phyloP scores from a whole-genome alignment of 30 jellyfish, hydroid and myxozoan species.

The Turritopsis dohrnii region DNA sequence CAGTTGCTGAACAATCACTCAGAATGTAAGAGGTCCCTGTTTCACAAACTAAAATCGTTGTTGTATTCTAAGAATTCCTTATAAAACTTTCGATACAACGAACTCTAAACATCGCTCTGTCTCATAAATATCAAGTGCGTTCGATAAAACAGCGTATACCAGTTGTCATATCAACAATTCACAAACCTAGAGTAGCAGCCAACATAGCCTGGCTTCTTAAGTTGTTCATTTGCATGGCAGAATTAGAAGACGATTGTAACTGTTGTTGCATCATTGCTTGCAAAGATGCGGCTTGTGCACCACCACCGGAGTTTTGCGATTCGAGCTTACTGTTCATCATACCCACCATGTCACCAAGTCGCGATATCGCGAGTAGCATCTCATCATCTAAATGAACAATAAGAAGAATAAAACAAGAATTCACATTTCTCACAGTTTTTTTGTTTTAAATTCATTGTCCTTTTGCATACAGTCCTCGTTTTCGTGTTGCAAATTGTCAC shows the following conservation, averaged over 20 bases:
- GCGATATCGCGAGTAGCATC: conserved; percentile 32
- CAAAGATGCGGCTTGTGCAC: conserved; percentile 6
- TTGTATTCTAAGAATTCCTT: too few species aligned
- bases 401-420: neutral
- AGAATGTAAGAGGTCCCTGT: too few species aligned
- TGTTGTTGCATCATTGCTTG: conserved; percentile 29
- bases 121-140: too few species aligned
- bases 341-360: conserved; percentile 52
- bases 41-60: too few species aligned
- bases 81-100: too few species aligned
- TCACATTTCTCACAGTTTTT: too few species aligned
- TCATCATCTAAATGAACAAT: conserved; percentile 41
- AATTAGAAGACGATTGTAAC: neutral
- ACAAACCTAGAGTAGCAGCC: conserved; percentile 23
- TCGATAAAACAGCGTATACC: neutral
- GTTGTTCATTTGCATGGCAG: conserved; percentile 21
- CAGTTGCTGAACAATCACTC: neutral
- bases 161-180: neutral
- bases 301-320: conserved; percentile 25
- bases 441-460: too few species aligned
- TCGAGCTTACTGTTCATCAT: conserved; percentile 43
- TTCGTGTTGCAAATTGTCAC: too few species aligned
- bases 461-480: too few species aligned
- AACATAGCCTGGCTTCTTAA: conserved; percentile 26
- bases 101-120: too few species aligned